These are phyloP conservation scores for Heliconius sara DNA, from an alignment of 2,888 invertebrate genomes.

Conservation along the genomic window DNA sequence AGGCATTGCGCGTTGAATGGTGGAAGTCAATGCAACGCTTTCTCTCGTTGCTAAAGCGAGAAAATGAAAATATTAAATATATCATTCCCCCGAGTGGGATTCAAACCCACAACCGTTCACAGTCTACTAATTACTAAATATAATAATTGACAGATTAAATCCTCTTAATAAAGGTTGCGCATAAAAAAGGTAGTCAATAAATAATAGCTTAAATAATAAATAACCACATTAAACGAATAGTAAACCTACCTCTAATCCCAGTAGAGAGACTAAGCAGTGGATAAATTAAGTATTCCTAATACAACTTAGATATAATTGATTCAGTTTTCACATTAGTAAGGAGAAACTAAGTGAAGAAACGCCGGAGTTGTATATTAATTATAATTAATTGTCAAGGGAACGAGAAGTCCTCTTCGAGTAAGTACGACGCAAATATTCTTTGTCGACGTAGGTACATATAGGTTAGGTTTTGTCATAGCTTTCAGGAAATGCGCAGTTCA, in stretches of 20 bases:
- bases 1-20: no score
- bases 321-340: background rate
- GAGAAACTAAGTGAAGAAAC: conserved; percentile 53
- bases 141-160: no score
- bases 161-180: no score
- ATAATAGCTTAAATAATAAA: background rate
- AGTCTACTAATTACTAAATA: no score
- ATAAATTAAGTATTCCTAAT: conserved; percentile 1
- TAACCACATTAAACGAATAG: background rate
- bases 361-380: conserved; percentile 63
- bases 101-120: no score
- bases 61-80: no score
- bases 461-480: conserved; percentile 50
- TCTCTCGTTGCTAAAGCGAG: no score
- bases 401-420: conserved; percentile 52
- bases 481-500: conserved; percentile 74
- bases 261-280: no score
- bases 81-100: no score
- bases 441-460: conserved; percentile 4
- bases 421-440: conserved; percentile 37
- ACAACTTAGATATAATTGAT: background rate
- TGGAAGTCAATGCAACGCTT: no score
- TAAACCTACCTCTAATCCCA: background rate
- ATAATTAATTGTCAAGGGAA: conserved; percentile 68
- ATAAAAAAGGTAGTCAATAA: no score